These are phyloP conservation scores for Brachyptera putata DNA, from an alignment of 2,888 invertebrate species.

Conservation along the genomic window DNA sequence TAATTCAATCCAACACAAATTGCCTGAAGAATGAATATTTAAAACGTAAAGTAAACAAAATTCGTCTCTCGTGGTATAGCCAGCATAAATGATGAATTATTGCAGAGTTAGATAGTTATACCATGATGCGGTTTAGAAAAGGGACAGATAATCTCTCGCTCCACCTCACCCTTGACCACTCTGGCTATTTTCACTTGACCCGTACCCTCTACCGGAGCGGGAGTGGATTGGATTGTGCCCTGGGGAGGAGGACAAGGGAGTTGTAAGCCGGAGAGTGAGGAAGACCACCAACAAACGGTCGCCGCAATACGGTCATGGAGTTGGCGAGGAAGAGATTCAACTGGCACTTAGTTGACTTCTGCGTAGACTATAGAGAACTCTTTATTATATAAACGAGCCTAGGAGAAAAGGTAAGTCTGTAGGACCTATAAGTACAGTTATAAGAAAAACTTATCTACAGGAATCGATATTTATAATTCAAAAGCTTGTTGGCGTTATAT, in stretches of 20 bases:
- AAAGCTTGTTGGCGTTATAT: no score
- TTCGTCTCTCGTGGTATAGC: no score
- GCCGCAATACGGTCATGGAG: not conserved
- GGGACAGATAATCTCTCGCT: not conserved
- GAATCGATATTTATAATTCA: no score
- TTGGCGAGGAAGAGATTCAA: conserved; percentile 7
- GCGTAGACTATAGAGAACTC: not conserved
- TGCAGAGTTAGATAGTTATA: no score
- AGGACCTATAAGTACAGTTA: not conserved
- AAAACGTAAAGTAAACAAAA: no score
- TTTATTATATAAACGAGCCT: not conserved
- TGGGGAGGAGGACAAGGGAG: conserved; percentile 16
- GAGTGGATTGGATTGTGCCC: conserved; percentile 32
- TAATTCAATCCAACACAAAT: no score
- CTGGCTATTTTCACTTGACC: conserved; percentile 30
- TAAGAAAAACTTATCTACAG: no score
- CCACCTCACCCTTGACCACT: conserved; percentile 21
- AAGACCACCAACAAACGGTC: not conserved
- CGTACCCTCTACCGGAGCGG: conserved; percentile 19
- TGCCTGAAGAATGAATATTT: not conserved
- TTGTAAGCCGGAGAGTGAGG: not conserved
- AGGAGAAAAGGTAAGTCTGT: no score
- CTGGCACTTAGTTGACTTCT: conserved; percentile 14
- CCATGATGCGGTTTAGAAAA: no score
- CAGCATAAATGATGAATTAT: no score